A percentile compares a stretch with the other conserved stretches of the same genome.
These are phyloP conservation scores for Athene noctua DNA, from an alignment of 2,113 vertebrate species.

Conservation along the genomic window DNA sequence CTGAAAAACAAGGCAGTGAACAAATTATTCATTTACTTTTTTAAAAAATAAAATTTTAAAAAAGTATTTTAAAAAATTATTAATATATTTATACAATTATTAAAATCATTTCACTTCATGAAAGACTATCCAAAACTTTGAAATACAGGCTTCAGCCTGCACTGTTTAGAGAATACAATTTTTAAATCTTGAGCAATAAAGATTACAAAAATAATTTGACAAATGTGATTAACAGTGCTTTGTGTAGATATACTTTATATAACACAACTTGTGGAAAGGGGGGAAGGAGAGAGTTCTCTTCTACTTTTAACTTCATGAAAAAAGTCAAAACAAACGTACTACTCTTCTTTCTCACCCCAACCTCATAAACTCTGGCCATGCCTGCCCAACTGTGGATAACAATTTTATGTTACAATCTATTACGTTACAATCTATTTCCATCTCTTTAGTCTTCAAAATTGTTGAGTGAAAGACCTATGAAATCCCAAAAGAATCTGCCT, in stretches of 20 bases:
- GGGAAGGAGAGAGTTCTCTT: background rate
- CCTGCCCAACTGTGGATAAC: background rate
- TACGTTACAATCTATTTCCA: background rate
- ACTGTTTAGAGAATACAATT: background rate
- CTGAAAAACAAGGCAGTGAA: slow-evolving; percentile 66
- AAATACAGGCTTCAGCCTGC: background rate
- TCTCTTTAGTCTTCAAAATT: background rate
- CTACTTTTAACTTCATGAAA: background rate
- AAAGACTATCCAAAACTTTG: background rate
- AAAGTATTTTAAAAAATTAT: background rate
- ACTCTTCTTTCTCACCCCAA: background rate
- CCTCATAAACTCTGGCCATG: background rate
- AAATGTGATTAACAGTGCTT: background rate
- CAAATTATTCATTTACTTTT: background rate
- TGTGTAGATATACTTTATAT: background rate
- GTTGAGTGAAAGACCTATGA: background rate
- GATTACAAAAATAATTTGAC: background rate
- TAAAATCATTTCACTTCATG: background rate
- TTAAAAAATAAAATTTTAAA: background rate
- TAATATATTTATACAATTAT: background rate
- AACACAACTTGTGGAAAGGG: background rate
- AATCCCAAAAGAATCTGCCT: background rate
- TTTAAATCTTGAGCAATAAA: background rate
- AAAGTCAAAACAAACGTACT: background rate
- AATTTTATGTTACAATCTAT: background rate